A percentile compares a stretch with the other conserved stretches of the same genome.
phyloP scores from a whole-genome alignment of 2,888 invertebrate genomes.

The Tridacna crocea region DNA sequence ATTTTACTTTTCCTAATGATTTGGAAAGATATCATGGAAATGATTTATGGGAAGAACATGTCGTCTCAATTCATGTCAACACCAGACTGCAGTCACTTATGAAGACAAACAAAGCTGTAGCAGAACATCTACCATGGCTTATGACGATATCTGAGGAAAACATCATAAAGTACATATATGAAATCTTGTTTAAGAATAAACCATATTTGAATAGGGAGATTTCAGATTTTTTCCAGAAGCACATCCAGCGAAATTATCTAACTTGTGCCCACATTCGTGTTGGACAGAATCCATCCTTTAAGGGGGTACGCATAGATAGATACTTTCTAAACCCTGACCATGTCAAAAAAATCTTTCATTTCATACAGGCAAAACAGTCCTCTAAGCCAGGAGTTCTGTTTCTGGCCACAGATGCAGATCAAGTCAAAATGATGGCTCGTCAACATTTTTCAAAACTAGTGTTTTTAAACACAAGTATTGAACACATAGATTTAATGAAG shows the following conservation, averaged over 20 bases:
- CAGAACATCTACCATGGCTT: slow-evolving; percentile 11
- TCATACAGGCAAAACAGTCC: not conserved
- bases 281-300: slow-evolving; percentile 38
- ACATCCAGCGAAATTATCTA: slow-evolving; percentile 9
- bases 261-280: slow-evolving; percentile 47
- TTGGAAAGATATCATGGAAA: not conserved
- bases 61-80: not conserved
- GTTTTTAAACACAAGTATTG: slow-evolving; percentile 9
- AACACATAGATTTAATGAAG: slow-evolving; percentile 36
- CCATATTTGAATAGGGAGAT: not conserved
- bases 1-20: slow-evolving; percentile 7
- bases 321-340: not conserved
- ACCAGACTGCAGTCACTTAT: not conserved
- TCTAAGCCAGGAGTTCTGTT: not conserved
- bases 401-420: not conserved
- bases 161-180: slow-evolving; percentile 11
- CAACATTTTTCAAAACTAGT: not conserved
- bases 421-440: not conserved
- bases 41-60: slow-evolving; percentile 2
- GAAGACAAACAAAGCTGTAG: not conserved
- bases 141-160: slow-evolving; percentile 11
- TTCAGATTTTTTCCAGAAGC: not conserved
- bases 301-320: not conserved
- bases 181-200: slow-evolving; percentile 22
- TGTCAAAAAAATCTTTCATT: not conserved